Conservation (phyloP, 37 sponge, comb jelly and placozoan genomes). For the Tethya wilhelma region DNA sequence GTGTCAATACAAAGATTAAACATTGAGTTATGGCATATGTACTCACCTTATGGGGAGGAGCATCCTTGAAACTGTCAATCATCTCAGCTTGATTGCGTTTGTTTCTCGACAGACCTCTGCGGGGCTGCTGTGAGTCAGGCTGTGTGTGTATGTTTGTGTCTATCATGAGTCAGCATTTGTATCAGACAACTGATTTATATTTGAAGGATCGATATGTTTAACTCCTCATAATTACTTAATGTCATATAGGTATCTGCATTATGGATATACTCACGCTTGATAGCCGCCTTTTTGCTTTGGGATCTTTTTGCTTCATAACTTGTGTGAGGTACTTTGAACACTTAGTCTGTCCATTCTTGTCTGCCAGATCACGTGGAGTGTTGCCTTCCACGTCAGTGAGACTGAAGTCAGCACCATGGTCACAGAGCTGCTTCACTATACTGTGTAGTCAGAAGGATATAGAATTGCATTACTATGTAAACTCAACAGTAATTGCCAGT, state of each 20-base stretch:
- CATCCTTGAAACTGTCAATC: slow-evolving; percentile 51
- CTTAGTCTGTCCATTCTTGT: slow-evolving; percentile 46
- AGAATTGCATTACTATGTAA: too few relatives aligned
- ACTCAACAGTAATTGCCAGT: too few relatives aligned
- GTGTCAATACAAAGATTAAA: background rate
- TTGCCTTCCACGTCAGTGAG: slow-evolving; percentile 57
- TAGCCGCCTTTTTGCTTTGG: background rate
- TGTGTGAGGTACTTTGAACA: slow-evolving; percentile 43
- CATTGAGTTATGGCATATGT: background rate
- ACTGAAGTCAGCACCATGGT: slow-evolving; percentile 39
- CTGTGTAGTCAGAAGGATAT: background rate
- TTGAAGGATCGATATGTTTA: background rate
- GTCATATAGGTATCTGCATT: too few relatives aligned
- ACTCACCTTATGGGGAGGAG: slow-evolving; percentile 58
- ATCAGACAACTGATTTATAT: background rate
- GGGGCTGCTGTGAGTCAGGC: background rate
- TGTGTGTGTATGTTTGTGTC: too few relatives aligned
- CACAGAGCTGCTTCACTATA: slow-evolving; percentile 45
- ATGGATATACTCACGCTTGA: background rate
- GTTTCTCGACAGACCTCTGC: slow-evolving; percentile 8
- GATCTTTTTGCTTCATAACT: slow-evolving; percentile 20
- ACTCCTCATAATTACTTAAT: too few relatives aligned
- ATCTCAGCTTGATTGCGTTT: slow-evolving; percentile 29
- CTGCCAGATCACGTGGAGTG: slow-evolving; percentile 57
- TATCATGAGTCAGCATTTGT: too few relatives aligned